phyloP scores from a whole-genome alignment of 2,113 vertebrate species.

The Ceyx melanurus region DNA sequence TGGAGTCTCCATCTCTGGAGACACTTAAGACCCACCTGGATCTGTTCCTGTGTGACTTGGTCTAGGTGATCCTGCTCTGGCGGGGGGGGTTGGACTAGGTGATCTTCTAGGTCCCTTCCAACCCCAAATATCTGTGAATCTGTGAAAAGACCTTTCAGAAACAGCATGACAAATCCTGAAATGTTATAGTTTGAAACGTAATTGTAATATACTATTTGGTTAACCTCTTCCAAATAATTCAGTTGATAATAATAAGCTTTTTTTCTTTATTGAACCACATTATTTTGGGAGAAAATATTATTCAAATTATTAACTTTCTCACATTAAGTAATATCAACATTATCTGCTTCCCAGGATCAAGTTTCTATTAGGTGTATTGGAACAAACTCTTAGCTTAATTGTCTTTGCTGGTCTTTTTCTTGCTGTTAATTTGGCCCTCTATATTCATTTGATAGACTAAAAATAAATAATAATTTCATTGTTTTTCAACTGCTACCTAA shows the following conservation, averaged over 20 bases:
- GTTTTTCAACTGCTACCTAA: background rate
- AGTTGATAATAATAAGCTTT: background rate
- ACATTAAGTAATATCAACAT: conserved; percentile 3
- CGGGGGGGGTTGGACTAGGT: no score
- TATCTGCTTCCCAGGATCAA: background rate
- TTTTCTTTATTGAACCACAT: conserved; percentile 15
- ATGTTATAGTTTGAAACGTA: background rate
- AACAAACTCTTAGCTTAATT: conserved; percentile 3
- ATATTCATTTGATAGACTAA: background rate
- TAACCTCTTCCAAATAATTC: conserved; percentile 14
- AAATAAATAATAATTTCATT: background rate
- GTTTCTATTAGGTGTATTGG: conserved; percentile 14
- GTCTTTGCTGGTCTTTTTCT: background rate
- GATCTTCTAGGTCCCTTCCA: no score
- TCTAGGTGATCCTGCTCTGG: no score
- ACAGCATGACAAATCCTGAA: background rate
- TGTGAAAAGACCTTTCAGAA: background rate
- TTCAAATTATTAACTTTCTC: conserved; percentile 47
- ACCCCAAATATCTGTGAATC: no score
- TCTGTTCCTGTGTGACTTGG: no score
- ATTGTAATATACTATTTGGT: background rate
- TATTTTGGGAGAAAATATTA: conserved; percentile 13
- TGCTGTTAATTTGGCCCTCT: conserved; percentile 12
- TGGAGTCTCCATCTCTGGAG: no score
- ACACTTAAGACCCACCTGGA: no score